phyloP scores from a whole-genome alignment of 2,888 invertebrate species.

The Drosophila tanythrix region DNA sequence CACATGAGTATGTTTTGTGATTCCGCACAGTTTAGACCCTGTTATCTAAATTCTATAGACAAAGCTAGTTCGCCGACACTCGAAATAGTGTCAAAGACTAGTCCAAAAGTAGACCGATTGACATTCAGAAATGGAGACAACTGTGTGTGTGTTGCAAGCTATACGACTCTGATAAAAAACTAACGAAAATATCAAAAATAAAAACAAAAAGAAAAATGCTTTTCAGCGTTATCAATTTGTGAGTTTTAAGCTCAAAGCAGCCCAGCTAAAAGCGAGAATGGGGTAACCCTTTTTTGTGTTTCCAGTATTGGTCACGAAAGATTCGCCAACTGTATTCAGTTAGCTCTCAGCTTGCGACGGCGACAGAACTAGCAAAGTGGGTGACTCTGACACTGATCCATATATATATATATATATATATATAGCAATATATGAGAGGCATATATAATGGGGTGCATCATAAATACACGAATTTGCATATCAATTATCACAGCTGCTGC shows the following conservation, averaged over 20 bases:
- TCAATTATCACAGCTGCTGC: constrained; percentile 3
- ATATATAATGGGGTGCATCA: not conserved
- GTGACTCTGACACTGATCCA: constrained; percentile 16
- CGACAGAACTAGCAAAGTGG: constrained; percentile 45
- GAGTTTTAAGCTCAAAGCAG: constrained; percentile 31
- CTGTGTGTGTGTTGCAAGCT: constrained; percentile 2
- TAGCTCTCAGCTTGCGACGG: constrained; percentile 55
- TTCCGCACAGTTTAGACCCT: not conserved
- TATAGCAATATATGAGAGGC: not conserved
- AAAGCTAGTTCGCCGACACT: not conserved
- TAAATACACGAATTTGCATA: constrained; percentile 7
- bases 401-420: not conserved
- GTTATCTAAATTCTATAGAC: not conserved
- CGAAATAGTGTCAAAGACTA: not conserved
- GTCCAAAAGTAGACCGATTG: not conserved
- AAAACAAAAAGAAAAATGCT: constrained; percentile 41
- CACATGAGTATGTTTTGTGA: not conserved
- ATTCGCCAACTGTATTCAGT: constrained; percentile 67
- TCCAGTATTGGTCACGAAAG: constrained; percentile 46
- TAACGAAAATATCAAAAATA: constrained; percentile 35
- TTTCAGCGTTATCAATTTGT: constrained; percentile 51
- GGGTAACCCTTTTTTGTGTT: constrained; percentile 43
- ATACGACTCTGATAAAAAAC: constrained; percentile 7
- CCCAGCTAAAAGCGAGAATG: constrained; percentile 8
- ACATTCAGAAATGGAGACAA: not conserved